These are phyloP conservation scores for Ctenopoma multispine DNA, from an alignment of 2,797 vertebrate genomes.

Conservation along the genomic window DNA sequence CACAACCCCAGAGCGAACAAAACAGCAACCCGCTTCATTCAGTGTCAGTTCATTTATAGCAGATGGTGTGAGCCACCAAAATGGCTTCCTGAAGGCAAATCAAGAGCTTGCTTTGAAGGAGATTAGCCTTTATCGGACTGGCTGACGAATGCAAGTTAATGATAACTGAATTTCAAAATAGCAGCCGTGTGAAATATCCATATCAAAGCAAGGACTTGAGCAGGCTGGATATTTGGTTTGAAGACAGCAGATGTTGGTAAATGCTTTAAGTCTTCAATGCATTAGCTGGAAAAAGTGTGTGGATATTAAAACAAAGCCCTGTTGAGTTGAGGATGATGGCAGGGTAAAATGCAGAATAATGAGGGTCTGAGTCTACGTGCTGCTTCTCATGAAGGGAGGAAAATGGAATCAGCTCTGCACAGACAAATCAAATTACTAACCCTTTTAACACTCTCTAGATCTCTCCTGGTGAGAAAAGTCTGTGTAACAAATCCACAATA, in stretches of 20 bases:
- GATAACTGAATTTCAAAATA: slow-evolving; percentile 34
- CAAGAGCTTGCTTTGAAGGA: slow-evolving; percentile 59
- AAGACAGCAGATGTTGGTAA: slow-evolving; percentile 6
- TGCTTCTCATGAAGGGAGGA: neutral
- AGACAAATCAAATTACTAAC: neutral
- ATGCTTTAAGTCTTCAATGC: slow-evolving; percentile 11
- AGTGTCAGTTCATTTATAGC: slow-evolving; percentile 35
- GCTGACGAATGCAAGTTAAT: slow-evolving; percentile 31
- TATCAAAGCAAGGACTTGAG: slow-evolving; percentile 58
- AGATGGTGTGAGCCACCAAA: slow-evolving; percentile 44
- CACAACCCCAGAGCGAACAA: slow-evolving; percentile 72
- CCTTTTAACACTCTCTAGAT: slow-evolving; percentile 4
- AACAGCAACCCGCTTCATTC: slow-evolving; percentile 53
- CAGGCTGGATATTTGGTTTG: slow-evolving; percentile 1
- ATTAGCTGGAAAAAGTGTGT: neutral
- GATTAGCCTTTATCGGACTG: slow-evolving; percentile 37
- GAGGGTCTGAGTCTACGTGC: slow-evolving; percentile 10
- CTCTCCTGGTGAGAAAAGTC: neutral
- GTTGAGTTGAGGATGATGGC: neutral
- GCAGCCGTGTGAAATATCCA: slow-evolving; percentile 25
- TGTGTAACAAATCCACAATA: slow-evolving; percentile 37
- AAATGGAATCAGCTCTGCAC: slow-evolving; percentile 24
- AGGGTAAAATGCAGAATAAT: slow-evolving; percentile 21
- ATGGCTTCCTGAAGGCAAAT: slow-evolving; percentile 59
- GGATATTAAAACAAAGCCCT: slow-evolving; percentile 14